A percentile compares a stretch with the other conserved stretches of the same genome.
These are phyloP conservation scores for Sycophila texana DNA, from an alignment of 2,888 invertebrate species.

Conservation along the genomic window DNA sequence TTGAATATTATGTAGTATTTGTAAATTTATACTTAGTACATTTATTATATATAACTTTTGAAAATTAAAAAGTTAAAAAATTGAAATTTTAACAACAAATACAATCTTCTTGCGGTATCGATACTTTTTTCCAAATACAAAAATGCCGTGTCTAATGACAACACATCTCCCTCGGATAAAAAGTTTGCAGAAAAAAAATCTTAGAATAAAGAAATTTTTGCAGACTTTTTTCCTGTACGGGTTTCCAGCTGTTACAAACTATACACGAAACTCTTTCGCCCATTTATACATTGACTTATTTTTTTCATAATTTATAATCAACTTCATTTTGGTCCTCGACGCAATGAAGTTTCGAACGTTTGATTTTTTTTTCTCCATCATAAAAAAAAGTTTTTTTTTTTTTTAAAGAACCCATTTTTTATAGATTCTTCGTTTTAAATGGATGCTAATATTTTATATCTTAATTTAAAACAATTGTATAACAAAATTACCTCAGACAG, in stretches of 20 bases:
- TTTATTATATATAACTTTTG: conserved; percentile 17
- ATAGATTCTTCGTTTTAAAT: too few species aligned
- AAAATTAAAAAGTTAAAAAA: conserved; percentile 1
- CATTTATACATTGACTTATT: conserved; percentile 11
- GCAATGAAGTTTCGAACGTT: conserved; percentile 31
- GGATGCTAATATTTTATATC: too few species aligned
- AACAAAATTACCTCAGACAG: conserved; percentile 21
- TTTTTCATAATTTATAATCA: conserved; percentile 3
- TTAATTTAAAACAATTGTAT: too few species aligned
- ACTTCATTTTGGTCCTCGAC: conserved; percentile 23
- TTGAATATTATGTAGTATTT: conserved; percentile 6
- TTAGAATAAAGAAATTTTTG: too few species aligned
- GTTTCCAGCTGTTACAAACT: background rate
- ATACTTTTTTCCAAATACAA: conserved; percentile 28
- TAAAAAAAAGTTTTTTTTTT: conserved; percentile 5
- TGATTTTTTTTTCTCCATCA: conserved; percentile 30
- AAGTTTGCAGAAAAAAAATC: too few species aligned
- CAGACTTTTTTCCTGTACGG: too few species aligned
- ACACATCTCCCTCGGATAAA: too few species aligned
- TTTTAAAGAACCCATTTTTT: background rate
- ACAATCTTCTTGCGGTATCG: conserved; percentile 32
- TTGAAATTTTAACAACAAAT: conserved; percentile 23
- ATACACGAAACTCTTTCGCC: conserved; percentile 9
- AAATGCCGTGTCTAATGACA: conserved; percentile 28
- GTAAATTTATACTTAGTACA: conserved; percentile 16